These are phyloP conservation scores for Amphimallon solstitiale DNA, from an alignment of 2,888 invertebrate species.

Conservation along the genomic window DNA sequence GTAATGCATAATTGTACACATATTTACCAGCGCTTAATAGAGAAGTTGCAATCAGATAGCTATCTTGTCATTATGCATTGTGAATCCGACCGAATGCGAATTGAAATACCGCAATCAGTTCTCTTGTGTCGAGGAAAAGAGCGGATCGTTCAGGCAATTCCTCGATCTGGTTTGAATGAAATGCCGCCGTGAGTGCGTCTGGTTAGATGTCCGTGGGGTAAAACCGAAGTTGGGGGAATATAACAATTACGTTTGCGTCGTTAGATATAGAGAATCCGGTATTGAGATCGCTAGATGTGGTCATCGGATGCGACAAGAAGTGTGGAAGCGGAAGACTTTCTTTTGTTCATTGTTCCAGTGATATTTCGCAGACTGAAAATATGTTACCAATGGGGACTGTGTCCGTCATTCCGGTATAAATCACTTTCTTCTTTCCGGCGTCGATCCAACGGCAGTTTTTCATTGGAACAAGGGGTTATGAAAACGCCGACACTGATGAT, in stretches of 20 bases:
- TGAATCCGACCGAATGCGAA: slow-evolving; percentile 57
- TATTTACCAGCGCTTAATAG: slow-evolving; percentile 53
- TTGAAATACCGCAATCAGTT: slow-evolving; percentile 62
- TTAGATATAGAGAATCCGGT: slow-evolving; percentile 62
- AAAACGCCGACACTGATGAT: not conserved
- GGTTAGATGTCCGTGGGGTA: slow-evolving; percentile 48
- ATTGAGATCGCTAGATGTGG: slow-evolving; percentile 56
- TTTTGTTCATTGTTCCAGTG: slow-evolving; percentile 35
- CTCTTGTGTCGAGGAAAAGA: slow-evolving; percentile 53
- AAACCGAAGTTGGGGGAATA: slow-evolving; percentile 53
- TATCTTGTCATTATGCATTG: slow-evolving; percentile 62
- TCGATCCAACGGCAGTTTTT: slow-evolving; percentile 9
- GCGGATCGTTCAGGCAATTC: slow-evolving; percentile 54
- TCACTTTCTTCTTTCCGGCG: slow-evolving; percentile 22
- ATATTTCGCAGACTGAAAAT: slow-evolving; percentile 37
- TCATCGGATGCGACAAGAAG: slow-evolving; percentile 55
- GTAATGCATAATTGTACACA: slow-evolving; percentile 56
- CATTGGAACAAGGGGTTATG: slow-evolving; percentile 15
- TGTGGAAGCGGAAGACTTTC: slow-evolving; percentile 47
- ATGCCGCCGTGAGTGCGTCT: slow-evolving; percentile 43
- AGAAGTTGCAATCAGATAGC: slow-evolving; percentile 57
- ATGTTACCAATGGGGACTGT: slow-evolving; percentile 32
- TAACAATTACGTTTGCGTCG: slow-evolving; percentile 64
- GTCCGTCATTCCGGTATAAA: slow-evolving; percentile 27
- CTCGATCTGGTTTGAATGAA: slow-evolving; percentile 51